Conservation (phyloP, 2,113 vertebrate species). For the Ceyx melanurus region DNA sequence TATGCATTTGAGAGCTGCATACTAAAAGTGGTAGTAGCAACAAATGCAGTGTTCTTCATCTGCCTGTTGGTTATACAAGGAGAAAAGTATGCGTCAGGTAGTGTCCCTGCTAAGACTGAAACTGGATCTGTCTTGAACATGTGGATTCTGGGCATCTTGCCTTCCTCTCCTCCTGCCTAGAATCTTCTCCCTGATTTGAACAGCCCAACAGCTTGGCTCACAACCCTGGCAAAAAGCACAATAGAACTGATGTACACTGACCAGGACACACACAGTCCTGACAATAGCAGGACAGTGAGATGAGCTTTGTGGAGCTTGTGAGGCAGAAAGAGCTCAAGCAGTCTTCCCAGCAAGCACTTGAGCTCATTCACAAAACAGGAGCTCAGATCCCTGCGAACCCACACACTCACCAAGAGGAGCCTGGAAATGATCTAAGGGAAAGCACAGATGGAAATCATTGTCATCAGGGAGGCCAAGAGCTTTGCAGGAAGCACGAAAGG, state of each 20-base stretch:
- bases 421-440: constrained; percentile 46
- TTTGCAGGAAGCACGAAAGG: constrained; percentile 42
- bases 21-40: not conserved
- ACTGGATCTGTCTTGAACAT: not conserved
- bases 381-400: not conserved
- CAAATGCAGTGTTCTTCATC: not conserved
- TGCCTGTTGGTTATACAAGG: not conserved
- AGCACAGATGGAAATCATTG: constrained; percentile 58
- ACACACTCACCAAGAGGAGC: not conserved
- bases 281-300: rapidly evolving
- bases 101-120: not conserved
- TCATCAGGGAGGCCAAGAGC: constrained; percentile 31
- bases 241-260: not conserved
- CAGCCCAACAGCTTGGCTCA: not conserved
- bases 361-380: constrained; percentile 7
- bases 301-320: not conserved
- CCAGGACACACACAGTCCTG: not conserved
- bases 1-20: not conserved
- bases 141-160: not conserved
- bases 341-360: not conserved
- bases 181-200: not conserved
- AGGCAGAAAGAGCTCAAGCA: not conserved
- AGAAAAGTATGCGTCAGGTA: not conserved
- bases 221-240: not conserved
- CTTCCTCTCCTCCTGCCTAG: not conserved